Evolutionary conservation across 2,797 vertebrate species (phyloP), one percentile per base, ranked within the genome.

Genomic region (Gila robusta): DNA sequence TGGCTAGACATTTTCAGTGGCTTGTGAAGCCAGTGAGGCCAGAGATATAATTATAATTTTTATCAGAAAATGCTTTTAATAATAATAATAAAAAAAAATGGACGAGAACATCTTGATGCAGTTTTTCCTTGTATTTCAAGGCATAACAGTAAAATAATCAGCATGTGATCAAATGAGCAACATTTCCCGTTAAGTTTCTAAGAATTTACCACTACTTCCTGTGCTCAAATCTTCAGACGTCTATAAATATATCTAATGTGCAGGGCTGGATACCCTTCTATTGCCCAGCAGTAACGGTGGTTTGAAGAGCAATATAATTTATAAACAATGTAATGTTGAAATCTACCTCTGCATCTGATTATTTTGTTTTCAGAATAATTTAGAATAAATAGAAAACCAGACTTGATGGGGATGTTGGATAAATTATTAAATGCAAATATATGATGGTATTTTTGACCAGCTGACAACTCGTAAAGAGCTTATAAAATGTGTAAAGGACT

Each of bases 1-100:
- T 73, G 28, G 23, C 81, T 64, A 64, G 54, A 69, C 28, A 66
- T 74, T 87, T 87, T 59, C 26, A 76, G 28, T 59, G 69, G 79
- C 47, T 77, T 84, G 10, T 35, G 49, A 23, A 52, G 16, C 41
- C n/a, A 78, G 35, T 78, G 54, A 80, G 39, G 67, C 5, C 23
- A 19, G 35, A 85, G 3, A 69, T 26, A 17, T 28, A 52, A 52
- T 14, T 11, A 2, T 77, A 14, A 44, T 79, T 54, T 17, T 41
- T 93, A 59, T 44, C 66, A 70, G 19, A 59, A 41, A 47, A 54
- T 11, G 3, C 11, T 70, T 26, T 69, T 26, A 16, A 49, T 81
- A 16, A 10, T 37, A 0, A 35, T 52, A n/a, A n/a, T 6, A 11
- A 2, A 14, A 1, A 14, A 4, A 32, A 35, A 54, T 11, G 17